Evolutionary conservation across 2,113 vertebrate genomes (phyloP).

Genomic region (Coracopsis vasa): DNA sequence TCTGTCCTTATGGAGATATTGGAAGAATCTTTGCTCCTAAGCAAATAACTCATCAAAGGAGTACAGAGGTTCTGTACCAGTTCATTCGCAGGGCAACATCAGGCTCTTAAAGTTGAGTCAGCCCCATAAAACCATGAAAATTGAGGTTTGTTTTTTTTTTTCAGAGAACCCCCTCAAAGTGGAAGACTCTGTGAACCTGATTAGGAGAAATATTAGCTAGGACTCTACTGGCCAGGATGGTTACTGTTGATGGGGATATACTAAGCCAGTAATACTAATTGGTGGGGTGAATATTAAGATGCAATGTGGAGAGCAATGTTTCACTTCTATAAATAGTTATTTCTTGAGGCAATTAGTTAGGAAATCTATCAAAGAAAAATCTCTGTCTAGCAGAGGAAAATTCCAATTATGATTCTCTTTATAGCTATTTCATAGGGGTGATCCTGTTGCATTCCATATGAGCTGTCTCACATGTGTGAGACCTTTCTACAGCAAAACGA

Average conservation of each 20-base stretch:
- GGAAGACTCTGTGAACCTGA: neutral
- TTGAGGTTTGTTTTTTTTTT: neutral
- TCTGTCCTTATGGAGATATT: neutral
- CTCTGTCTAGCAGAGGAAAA: neutral
- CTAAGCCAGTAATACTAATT: neutral
- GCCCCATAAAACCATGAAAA: neutral
- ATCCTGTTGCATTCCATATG: neutral
- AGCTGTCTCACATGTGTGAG: neutral
- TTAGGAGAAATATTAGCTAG: neutral
- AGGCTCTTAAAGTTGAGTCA: neutral
- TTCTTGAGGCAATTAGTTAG: neutral
- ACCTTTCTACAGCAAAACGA: neutral
- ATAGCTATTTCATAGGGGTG: neutral
- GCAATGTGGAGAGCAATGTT: neutral
- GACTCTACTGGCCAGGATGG: neutral
- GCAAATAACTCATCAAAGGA: neutral
- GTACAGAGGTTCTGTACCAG: neutral
- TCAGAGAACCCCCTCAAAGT: neutral
- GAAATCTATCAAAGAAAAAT: neutral
- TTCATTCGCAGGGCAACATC: neutral
- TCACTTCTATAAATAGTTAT: neutral
- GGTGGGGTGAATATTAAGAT: neutral
- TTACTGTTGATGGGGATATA: neutral
- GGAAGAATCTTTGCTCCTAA: neutral
- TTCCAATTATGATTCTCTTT: neutral